phyloP scores from a whole-genome alignment of 2,888 invertebrate species.

The Chorisops tibialis region DNA sequence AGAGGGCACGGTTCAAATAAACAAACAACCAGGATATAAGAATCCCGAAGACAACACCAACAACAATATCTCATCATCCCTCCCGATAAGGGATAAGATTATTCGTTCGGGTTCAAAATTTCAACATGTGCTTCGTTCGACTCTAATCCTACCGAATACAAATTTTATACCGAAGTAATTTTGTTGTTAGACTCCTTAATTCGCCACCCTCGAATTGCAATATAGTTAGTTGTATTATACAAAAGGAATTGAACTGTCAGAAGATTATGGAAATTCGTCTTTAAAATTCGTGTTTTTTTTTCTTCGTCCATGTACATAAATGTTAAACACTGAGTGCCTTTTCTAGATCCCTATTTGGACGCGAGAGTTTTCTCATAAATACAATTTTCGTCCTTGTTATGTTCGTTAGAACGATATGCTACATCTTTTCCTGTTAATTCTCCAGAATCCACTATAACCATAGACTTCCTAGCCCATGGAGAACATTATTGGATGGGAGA shows the following conservation, averaged over 20 bases:
- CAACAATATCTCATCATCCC: background rate
- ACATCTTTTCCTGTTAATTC: no score
- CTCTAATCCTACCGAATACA: conserved; percentile 17
- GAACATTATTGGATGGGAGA: no score
- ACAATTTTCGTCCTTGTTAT: no score
- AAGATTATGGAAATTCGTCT: conserved; percentile 24
- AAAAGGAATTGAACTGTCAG: conserved; percentile 16
- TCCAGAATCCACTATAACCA: no score
- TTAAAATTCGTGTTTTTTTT: conserved; percentile 14
- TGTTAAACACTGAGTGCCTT: no score
- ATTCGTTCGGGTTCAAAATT: conserved; percentile 25
- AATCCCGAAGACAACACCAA: background rate
- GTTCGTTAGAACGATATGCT: no score
- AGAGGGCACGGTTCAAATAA: conserved; percentile 3
- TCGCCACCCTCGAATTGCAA: background rate
- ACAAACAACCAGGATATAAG: conserved; percentile 9
- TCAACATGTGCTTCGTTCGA: conserved; percentile 26
- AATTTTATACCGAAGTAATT: conserved; percentile 17
- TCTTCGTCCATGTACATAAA: no score
- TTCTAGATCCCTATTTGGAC: no score
- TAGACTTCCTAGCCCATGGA: no score
- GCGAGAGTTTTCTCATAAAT: no score
- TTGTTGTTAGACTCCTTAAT: conserved; percentile 12
- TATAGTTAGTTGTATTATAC: background rate
- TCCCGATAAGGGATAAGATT: conserved; percentile 7